These are phyloP conservation scores for Machaerirhynchus nigripectus DNA, from an alignment of 2,113 vertebrate genomes.

Conservation along the genomic window DNA sequence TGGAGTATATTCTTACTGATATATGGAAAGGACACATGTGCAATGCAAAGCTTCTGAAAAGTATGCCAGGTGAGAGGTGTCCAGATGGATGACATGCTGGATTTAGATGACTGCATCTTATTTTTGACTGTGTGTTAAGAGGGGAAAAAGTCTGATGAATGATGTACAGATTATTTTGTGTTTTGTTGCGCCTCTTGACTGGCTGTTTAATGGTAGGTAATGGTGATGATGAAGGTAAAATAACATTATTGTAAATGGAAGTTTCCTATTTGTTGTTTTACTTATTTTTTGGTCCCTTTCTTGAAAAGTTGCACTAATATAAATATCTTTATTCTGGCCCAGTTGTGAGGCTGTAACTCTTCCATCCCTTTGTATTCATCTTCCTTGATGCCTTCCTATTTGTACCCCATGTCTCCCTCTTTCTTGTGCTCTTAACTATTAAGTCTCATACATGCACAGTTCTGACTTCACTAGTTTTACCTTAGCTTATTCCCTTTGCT, in stretches of 20 bases:
- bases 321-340: background rate
- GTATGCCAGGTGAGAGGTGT: constrained; percentile 84
- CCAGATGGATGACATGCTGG: background rate
- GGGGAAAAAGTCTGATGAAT: background rate
- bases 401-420: background rate
- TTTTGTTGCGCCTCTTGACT: background rate
- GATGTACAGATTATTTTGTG: background rate
- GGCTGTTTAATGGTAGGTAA: background rate
- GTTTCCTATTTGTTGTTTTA: background rate
- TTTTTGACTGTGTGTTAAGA: background rate
- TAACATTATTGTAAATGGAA: background rate
- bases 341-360: background rate
- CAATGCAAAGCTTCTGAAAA: constrained; percentile 91
- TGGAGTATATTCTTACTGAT: constrained; percentile 98
- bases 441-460: background rate
- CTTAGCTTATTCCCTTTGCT: background rate
- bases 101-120: background rate
- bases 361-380: background rate
- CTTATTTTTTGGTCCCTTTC: background rate
- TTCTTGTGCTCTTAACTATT: background rate
- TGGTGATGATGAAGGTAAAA: background rate
- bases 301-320: background rate
- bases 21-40: constrained; percentile 99
- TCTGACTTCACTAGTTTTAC: background rate
- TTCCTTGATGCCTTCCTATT: background rate